Evolutionary conservation across 2,113 vertebrate genomes (phyloP).

Genomic region (Montifringilla adamsi): DNA sequence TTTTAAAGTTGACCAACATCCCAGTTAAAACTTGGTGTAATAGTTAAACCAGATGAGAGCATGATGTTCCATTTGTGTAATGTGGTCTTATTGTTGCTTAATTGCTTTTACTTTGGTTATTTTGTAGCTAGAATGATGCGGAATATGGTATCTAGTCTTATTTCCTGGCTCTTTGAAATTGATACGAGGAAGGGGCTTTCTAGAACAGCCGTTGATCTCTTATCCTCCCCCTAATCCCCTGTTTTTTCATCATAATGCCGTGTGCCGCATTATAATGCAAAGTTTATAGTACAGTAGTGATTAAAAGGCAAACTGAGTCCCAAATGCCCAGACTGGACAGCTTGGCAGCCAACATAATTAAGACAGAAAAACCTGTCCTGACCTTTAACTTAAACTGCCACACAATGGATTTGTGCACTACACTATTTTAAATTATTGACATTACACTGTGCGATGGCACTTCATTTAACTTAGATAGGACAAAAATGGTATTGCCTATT

Average conservation of each 20-base stretch:
- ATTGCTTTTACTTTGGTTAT: constrained; percentile 75
- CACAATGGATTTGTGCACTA: constrained; percentile 73
- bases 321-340: constrained; percentile 42
- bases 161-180: constrained; percentile 58
- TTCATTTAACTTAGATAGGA: constrained; percentile 75
- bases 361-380: constrained; percentile 21
- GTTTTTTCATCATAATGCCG: constrained; percentile 42
- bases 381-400: constrained; percentile 68
- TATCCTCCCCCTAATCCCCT: constrained; percentile 12
- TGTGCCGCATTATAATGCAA: constrained; percentile 51
- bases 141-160: constrained; percentile 65
- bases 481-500: constrained; percentile 73
- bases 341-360: constrained; percentile 50
- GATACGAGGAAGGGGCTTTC: constrained; percentile 61
- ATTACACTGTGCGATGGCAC: constrained; percentile 73
- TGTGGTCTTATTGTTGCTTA: constrained; percentile 81
- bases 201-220: constrained; percentile 55
- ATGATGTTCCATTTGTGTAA: constrained; percentile 81
- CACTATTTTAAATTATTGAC: constrained; percentile 77
- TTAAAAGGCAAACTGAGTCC: constrained; percentile 43
- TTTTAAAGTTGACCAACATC: constrained; percentile 81
- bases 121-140: constrained; percentile 75
- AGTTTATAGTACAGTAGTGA: constrained; percentile 42
- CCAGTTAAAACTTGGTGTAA: constrained; percentile 77
- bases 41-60: constrained; percentile 79